Evolutionary conservation across 2,113 vertebrate species (phyloP), one percentile per base, ranked within the genome.

Genomic region (Paedocypris sp.): DNA sequence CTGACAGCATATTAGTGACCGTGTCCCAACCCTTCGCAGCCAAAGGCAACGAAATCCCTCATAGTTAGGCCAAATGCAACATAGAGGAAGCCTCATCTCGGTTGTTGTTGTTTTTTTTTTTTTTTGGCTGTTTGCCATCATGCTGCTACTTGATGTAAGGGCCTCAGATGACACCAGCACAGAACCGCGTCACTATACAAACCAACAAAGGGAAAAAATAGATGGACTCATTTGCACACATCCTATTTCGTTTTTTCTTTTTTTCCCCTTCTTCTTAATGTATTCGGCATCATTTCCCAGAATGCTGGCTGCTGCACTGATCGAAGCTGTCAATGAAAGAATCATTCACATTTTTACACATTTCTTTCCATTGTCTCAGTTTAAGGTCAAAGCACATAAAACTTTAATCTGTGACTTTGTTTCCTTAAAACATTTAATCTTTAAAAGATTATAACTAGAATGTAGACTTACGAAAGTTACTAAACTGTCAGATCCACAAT

Each of bases 21-120:
- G 18, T 67, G 42, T 64, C 63, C 49, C 38, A 58, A 59, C 53
- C 65, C 51, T 71, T 69, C 66, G 59, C 65, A 70, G 72, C 66
- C 71, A 73, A 80, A 76, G 65, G 66, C 53, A 61, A 73, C 69
- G 61, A 70, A 73, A 66, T 39, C 61, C 68, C 65, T 66, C 68
- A 62, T 58, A 73, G 61, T 31, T 47, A n/a, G n/a, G n/a, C n/a
- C n/a, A n/a, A n/a, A n/a, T n/a, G n/a, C n/a, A n/a, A 64, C 38
- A 65, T 56, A 62, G 50, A 47, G 36, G 43, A 66, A 19, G 62
- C 57, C 62, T 70, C 57, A 48, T 65, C 56, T 53, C 52, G 32
- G 62, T 38, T n/a, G n/a, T 45, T 46, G 25, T 31, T 47, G 59
- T 54, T 41, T 61, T 25, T 36, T 25, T 56, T 62, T 28, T 51